Conservation (phyloP, 2,797 vertebrate species). For the Myotis vivesi region DNA sequence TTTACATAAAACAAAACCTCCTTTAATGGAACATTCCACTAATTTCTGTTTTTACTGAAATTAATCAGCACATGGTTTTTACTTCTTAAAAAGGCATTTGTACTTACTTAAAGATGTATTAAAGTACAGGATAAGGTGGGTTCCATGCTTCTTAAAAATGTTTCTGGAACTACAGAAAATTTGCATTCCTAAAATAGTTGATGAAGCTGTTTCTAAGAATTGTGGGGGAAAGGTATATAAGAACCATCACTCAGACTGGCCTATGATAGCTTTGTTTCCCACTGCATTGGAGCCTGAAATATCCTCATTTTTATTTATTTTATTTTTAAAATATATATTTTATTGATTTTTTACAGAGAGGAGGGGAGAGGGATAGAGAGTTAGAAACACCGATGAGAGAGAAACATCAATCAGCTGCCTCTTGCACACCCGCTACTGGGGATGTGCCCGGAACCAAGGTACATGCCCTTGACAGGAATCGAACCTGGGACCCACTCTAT, state of each 20-base stretch:
- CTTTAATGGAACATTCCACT: background rate
- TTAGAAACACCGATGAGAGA: no score
- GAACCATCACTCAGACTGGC: background rate
- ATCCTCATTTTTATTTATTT: background rate
- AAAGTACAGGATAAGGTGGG: background rate
- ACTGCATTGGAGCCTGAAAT: background rate
- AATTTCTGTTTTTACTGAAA: background rate
- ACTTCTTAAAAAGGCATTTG: background rate
- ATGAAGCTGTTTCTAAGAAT: background rate
- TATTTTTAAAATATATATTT: no score
- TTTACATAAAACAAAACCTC: constrained; percentile 3
- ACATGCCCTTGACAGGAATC: no score
- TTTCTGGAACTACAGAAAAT: background rate
- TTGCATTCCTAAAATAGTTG: background rate
- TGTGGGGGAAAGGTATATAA: background rate
- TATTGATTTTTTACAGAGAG: no score
- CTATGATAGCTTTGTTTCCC: background rate
- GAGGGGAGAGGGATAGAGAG: no score
- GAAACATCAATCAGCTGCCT: no score
- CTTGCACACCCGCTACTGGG: no score
- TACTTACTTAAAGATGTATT: constrained; percentile 10
- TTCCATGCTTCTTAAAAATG: background rate
- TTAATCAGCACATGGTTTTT: background rate
- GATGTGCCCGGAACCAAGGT: no score
- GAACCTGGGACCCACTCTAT: no score